phyloP scores from a whole-genome alignment of 30 jellyfish, hydroid and myxozoan genomes.

The Aurelia aurita region DNA sequence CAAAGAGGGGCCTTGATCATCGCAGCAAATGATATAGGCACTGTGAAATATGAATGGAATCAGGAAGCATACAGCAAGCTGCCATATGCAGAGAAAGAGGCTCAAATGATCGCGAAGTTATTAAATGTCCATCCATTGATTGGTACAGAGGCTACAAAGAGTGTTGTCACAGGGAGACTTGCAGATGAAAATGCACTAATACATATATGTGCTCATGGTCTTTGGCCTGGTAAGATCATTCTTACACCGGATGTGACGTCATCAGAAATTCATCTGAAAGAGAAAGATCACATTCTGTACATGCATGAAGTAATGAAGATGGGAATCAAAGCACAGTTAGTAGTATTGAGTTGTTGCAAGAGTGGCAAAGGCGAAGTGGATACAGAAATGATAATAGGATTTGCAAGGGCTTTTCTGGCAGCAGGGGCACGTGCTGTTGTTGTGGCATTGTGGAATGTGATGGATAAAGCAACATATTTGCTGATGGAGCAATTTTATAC shows the following conservation, averaged over 20 bases:
- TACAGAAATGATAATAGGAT: not conserved
- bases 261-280: not conserved
- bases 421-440: not conserved
- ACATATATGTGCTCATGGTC: not conserved
- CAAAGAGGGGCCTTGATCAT: not conserved
- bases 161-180: not conserved
- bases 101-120: not conserved
- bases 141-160: not conserved
- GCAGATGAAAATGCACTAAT: not conserved
- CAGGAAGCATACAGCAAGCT: not conserved
- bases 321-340: not conserved
- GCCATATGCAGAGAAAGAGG: constrained; percentile 3
- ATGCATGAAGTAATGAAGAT: not conserved
- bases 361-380: not conserved
- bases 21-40: not conserved
- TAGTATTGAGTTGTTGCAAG: not conserved
- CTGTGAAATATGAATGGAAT: not conserved
- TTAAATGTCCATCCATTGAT: not conserved
- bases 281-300: not conserved
- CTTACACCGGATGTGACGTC: not conserved
- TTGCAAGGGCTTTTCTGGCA: not conserved
- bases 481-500: not conserved
- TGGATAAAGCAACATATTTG: not conserved
- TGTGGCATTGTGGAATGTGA: not conserved
- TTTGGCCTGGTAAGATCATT: not conserved